These are phyloP conservation scores for Neosalanx taihuensis DNA, from an alignment of 2,797 vertebrate species.

Conservation along the genomic window DNA sequence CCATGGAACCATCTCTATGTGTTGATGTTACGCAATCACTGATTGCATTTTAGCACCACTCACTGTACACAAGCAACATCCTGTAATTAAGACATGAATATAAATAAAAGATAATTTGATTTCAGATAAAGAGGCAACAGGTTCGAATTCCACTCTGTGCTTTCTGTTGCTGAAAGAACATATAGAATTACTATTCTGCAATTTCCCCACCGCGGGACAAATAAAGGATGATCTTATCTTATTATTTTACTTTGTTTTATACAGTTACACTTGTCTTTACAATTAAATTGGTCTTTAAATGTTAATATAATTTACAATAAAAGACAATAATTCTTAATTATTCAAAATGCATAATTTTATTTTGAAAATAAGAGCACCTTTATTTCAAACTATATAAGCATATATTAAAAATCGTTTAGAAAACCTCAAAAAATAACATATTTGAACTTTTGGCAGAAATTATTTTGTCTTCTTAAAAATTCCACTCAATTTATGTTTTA, in stretches of 20 bases:
- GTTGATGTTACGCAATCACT: neutral
- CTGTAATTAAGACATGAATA: neutral
- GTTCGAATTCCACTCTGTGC: no score
- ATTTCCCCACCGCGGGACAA: no score
- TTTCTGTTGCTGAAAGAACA: no score
- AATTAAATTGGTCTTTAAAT: no score
- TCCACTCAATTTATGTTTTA: constrained; percentile 3
- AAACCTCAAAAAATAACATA: constrained; percentile 49
- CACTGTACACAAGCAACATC: neutral
- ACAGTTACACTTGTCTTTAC: neutral
- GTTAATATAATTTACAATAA: neutral
- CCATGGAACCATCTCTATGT: neutral
- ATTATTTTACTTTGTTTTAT: neutral
- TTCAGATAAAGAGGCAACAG: no score
- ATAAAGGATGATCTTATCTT: neutral
- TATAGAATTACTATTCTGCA: no score
- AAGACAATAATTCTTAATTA: neutral
- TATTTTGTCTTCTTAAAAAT: constrained; percentile 31
- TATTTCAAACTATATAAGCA: constrained; percentile 65
- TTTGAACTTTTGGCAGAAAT: constrained; percentile 42
- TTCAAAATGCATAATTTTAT: constrained; percentile 9
- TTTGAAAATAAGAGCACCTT: constrained; percentile 63
- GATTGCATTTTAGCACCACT: neutral
- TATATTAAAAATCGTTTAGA: constrained; percentile 64
- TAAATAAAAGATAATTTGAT: no score